phyloP scores from a whole-genome alignment of 2,888 invertebrate species.

The Agonopterix alstromeriana region DNA sequence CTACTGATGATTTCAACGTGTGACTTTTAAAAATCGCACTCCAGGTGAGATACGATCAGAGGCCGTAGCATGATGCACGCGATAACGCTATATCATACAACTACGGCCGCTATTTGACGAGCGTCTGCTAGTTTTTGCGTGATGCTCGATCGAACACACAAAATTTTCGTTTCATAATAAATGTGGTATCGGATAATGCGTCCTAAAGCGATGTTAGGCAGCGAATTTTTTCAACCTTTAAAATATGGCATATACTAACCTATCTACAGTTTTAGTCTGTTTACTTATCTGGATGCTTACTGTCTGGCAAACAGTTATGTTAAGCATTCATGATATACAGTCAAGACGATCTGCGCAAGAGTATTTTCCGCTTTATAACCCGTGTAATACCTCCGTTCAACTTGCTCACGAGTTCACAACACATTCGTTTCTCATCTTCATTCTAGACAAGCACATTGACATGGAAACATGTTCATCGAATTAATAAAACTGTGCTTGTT shows the following conservation, averaged over 20 bases:
- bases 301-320: not conserved
- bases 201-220: too few species aligned
- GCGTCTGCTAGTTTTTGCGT: too few species aligned
- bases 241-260: not conserved
- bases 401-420: slow-evolving; percentile 3
- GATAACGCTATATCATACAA: too few species aligned
- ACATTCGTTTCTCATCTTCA: slow-evolving; percentile 22
- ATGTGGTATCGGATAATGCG: too few species aligned
- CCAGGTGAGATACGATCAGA: too few species aligned
- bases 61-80: too few species aligned
- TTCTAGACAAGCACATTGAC: slow-evolving; percentile 4
- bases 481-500: not conserved
- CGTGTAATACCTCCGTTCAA: slow-evolving; percentile 42
- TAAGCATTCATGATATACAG: not conserved
- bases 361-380: slow-evolving; percentile 29
- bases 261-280: not conserved
- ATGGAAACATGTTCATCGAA: not conserved
- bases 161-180: too few species aligned
- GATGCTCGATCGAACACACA: too few species aligned
- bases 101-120: too few species aligned
- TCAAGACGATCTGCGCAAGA: not conserved
- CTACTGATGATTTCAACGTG: too few species aligned
- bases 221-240: too few species aligned
- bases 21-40: too few species aligned
- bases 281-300: not conserved